Evolutionary conservation across 2,888 invertebrate genomes (phyloP), one percentile per base, ranked within the genome.

Genomic region (Hecatera dysodea): DNA sequence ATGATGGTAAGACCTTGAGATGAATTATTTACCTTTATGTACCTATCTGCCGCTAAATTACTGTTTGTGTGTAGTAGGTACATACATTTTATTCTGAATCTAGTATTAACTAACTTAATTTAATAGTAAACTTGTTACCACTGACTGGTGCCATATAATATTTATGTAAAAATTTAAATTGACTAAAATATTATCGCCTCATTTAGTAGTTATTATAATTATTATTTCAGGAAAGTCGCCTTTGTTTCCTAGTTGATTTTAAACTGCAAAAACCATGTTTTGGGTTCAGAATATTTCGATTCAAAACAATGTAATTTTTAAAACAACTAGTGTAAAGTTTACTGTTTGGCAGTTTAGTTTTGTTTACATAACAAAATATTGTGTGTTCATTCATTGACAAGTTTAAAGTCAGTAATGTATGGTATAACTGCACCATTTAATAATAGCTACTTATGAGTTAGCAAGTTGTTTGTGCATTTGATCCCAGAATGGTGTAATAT

Each of bases 1-100:
- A 76, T 62, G 76, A 80, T 84, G 69, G 36, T 72, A 67, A 81
- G 87, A 85, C 89, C 90, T 89, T 89, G 89, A 86, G 29, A 55
- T 65, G 67, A 76, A 81, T 82, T 86, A 53, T 78, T 78, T 67
- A 60, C 65, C 53, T 77, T 53, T 62, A 52, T 11, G 53, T 53
- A 75, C 50, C 39, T 75, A 59, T 56, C n/a, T 75, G 36, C 52
- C 33, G 48, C 55, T 46, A 72, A 72, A 68, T 64, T 64, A 61
- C 44, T 67, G 46, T 77, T 71, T 56, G 19, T 70, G 36, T 67
- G 9, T 63, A 33, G n/a, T 52, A 53, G 8, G 36, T 57, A 65
- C 24, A 15, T 39, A 52, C 7, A 27, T 48, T n/a, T 42, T 44
- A 60, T 52, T 39, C 44, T 17, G 27, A 33, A 36, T 64, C 42